phyloP scores from a whole-genome alignment of 2,888 invertebrate genomes.

The Scaptodrosophila latifasciaeformis region DNA sequence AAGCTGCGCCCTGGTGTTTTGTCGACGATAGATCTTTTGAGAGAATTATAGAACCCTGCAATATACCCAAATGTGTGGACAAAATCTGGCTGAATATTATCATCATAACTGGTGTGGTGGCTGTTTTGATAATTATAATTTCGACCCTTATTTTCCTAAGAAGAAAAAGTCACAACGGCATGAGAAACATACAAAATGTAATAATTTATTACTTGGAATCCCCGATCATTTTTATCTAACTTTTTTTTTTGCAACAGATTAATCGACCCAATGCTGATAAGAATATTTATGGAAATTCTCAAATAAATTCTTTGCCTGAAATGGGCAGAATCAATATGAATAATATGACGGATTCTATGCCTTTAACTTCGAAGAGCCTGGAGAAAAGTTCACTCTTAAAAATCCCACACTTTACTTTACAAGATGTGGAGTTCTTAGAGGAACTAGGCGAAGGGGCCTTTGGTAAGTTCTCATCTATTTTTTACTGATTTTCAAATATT shows the following conservation, averaged over 20 bases:
- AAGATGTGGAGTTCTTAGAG: constrained; percentile 90
- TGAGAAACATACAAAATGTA: constrained; percentile 81
- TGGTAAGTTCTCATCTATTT: constrained; percentile 79
- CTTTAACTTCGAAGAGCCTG: constrained; percentile 75
- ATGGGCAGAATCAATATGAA: constrained; percentile 83
- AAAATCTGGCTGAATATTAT: constrained; percentile 89
- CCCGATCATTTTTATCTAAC: not conserved
- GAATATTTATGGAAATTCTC: constrained; percentile 88
- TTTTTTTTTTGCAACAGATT: constrained; percentile 72
- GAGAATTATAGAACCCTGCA: constrained; percentile 84
- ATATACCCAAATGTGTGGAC: constrained; percentile 91
- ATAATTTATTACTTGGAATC: constrained; percentile 11
- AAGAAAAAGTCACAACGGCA: constrained; percentile 75
- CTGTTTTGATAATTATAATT: constrained; percentile 75
- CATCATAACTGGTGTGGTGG: constrained; percentile 78
- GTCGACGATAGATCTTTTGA: constrained; percentile 83
- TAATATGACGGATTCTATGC: constrained; percentile 71
- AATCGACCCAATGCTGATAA: constrained; percentile 84
- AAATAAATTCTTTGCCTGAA: constrained; percentile 87
- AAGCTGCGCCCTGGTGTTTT: constrained; percentile 93
- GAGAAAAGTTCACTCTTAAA: constrained; percentile 75
- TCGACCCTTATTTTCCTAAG: constrained; percentile 74
- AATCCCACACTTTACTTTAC: constrained; percentile 90
- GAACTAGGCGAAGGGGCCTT: constrained; percentile 97
- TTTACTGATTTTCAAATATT: too few species aligned